Evolutionary conservation across 2,113 vertebrate genomes (phyloP), one percentile per base, ranked within the genome.

Genomic region (Numenius arquata): DNA sequence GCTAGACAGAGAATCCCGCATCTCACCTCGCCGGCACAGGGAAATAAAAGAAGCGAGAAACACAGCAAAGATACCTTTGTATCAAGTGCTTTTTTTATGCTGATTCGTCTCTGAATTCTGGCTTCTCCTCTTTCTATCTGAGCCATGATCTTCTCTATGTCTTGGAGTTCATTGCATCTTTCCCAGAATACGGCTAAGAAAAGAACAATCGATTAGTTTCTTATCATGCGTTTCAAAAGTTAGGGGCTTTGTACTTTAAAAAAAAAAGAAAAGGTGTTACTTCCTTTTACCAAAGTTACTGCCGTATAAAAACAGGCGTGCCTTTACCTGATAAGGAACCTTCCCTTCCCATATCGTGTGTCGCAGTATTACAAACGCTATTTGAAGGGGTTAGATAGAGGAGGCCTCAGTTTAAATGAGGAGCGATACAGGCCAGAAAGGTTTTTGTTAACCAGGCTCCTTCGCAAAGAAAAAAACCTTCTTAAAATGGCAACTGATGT

Each of bases 101-200:
- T 99, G 96, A 99, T 99, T 94, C 99, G 98, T 88, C 99, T 99
- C 97, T 99, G 99, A 97, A 99, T 99, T 95, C 99, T 98, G 96
- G 99, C 99, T 97, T 99, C 99, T 96, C 99, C 99, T 96, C 99
- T 99, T 97, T 99, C 99, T 75, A 99, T 99, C 98, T 99, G 99
- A 85, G 99, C 99, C 99, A 99, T 99, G 91, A 99, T 99, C 97
- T 99, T 99, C 96, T 99, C 99, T 83, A 99, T 99, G 80, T 99
- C 99, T 95, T 99, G 99, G 29, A 99, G 98, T 85, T 99, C 99
- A 71, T 99, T 99, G 95, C 99, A 99, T 80, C 99, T 98, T 97
- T 99, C 99, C 99, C 99, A 99, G 96, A 99, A 99, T 13, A 99
- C 99, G 96, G 99, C 99, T 99, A 83, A 30, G 53, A 38, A 48